Evolutionary conservation across 2,113 vertebrate genomes (phyloP), one percentile per base, ranked within the genome.

Genomic region (Tragelaphus buxtoni): DNA sequence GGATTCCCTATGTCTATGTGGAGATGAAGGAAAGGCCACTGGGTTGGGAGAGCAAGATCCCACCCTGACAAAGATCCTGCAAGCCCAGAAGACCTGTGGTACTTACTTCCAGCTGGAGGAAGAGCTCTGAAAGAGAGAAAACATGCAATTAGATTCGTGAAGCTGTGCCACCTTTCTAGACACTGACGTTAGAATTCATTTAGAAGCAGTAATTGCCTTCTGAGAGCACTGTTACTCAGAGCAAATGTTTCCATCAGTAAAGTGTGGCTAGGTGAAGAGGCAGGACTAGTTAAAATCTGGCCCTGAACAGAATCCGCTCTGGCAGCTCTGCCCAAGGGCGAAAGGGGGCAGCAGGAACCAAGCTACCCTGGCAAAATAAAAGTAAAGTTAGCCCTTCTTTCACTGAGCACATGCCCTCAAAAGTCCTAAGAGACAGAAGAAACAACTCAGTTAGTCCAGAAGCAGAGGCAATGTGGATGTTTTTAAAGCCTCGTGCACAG

Each of bases 31-130:
- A 63, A 58, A 93, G 80, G 24, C 84, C n/a, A 16, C 55, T 8
- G 11, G 9, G 51, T 35, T 4, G 5, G 79, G n/a, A 63, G 72
- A 47, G 76, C 35, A 69, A 58, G 79, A 72, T 6, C 26, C 55
- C 72, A 47, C 65, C n/a, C 76, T 88, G 35, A 79, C 72, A 77
- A 49, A 42, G 69, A 81, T 26, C 32, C 35, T 89, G 32, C 83
- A 65, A 95, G 79, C 14, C 76, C 56, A 26, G 30, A 61, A 81
- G 82, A 91, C 7, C 82, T 22, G 0, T 20, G 39, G 79, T 96
- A 99, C 99, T 99, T 98, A 99, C 99, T 98, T 99, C 99, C 80
- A 99, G 99, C 96, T 99, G 99, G 32, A 99, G 99, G 98, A 99
- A 99, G 79, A 99, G 98, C 94, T 99, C 99, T 99, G 99, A 96